Evolutionary conservation across 2,888 invertebrate genomes (phyloP), one percentile per base, ranked within the genome.

Genomic region (Hirtodrosophila trivittata): DNA sequence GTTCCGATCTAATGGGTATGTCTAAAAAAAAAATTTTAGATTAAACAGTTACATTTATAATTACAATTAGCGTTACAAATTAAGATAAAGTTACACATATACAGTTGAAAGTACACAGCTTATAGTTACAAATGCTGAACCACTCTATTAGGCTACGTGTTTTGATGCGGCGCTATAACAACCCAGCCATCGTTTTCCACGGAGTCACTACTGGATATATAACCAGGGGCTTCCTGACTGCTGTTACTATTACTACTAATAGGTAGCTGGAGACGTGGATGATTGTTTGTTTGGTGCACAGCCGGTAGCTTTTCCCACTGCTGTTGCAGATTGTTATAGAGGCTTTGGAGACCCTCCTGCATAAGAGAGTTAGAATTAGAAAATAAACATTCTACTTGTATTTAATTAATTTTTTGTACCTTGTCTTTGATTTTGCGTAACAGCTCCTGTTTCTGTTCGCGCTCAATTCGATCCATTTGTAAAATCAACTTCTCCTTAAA

Each of bases 401-500:
- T 8, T 28, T 28, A 9, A 9, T 28, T 28, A 9, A 28, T 8
- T 9, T 60, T 56, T n/a, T n/a, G n/a, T 54, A 90, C 91, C 82
- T 89, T 90, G 56, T 91, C 90, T 55, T 88, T 87, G 26, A 91
- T 83, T 83, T 91, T 91, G 46, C 88, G 86, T 33, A 90, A 67
- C 4, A 90, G 57, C 18, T 89, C 89, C 51, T 89, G 80, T 52
- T 91, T 90, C 46, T 89, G 82, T 38, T 89, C 78, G 26, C 89
- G 80, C 58, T 91, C 88, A 14, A 66, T 68, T 1, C 88, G 87
- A 71, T 89, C 88, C 87, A 91, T 88, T 62, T 87, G 80, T 38
- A 86, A 93, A 72, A 95, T 93, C 66, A 96, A 91, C 87, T 95
- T 94, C 71, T 94, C 94, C 91, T 95, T 96, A 81, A 95, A 94